A percentile compares a stretch with the other conserved stretches of the same genome.
These are phyloP conservation scores for Agrotis exclamationis DNA, from an alignment of 2,888 invertebrate species.

Conservation along the genomic window DNA sequence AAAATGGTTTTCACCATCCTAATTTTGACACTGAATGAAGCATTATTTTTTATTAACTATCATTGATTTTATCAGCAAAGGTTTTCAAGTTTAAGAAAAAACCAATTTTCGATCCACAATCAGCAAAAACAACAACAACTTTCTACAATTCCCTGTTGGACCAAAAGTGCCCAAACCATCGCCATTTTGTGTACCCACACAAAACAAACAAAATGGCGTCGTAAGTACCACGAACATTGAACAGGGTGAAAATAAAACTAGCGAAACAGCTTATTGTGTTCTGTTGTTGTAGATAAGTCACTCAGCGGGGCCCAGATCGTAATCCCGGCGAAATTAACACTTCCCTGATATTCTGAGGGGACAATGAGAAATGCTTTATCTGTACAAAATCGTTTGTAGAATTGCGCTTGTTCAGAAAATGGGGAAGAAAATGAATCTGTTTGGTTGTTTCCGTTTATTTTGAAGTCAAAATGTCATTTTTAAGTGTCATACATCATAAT, in stretches of 20 bases:
- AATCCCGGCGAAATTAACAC: slow-evolving; percentile 63
- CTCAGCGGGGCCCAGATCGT: slow-evolving; percentile 60
- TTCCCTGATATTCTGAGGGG: slow-evolving; percentile 37
- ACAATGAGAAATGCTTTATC: slow-evolving; percentile 27
- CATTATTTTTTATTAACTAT: neutral
- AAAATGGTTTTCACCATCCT: neutral
- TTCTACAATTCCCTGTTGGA: slow-evolving; percentile 19
- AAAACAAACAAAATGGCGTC: slow-evolving; percentile 56
- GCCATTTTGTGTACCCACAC: slow-evolving; percentile 37
- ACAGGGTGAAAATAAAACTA: slow-evolving; percentile 55
- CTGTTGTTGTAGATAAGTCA: slow-evolving; percentile 62
- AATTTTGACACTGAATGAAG: too few relatives aligned
- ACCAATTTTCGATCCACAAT: neutral
- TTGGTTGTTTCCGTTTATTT: neutral
- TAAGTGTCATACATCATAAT: too few relatives aligned
- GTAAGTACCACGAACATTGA: slow-evolving; percentile 46
- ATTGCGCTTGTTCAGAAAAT: neutral
- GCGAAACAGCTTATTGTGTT: slow-evolving; percentile 54
- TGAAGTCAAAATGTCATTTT: too few relatives aligned
- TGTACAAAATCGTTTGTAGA: slow-evolving; percentile 13
- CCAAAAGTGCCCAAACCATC: slow-evolving; percentile 11
- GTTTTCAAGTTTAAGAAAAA: neutral
- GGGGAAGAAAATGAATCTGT: neutral
- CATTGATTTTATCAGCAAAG: too few relatives aligned
- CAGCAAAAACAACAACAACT: neutral